Percentiles rank a stretch among this genome's conserved stretches.
Evolutionary conservation across 2,113 vertebrate species (phyloP).

Genomic region (Scortum barcoo): DNA sequence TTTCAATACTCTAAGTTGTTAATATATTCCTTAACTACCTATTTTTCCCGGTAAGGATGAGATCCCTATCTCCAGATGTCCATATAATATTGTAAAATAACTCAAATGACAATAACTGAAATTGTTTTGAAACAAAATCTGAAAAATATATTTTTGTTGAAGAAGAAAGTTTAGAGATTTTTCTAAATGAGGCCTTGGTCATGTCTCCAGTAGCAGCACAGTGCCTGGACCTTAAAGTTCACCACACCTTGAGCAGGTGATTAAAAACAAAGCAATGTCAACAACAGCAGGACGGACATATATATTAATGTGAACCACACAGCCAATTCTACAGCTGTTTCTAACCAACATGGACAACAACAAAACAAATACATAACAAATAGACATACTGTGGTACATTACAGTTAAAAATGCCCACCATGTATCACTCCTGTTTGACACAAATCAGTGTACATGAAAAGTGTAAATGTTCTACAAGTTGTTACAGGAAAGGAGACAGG

Average conservation of each 20-base stretch:
- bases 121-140: neutral
- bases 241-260: neutral
- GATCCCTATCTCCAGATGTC: neutral
- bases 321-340: neutral
- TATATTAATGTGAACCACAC: neutral
- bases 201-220: neutral
- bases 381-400: too few relatives aligned
- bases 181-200: neutral
- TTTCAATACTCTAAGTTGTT: neutral
- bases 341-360: neutral
- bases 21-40: neutral
- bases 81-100: neutral
- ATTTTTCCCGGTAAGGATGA: neutral
- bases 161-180: neutral
- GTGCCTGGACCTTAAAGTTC: neutral
- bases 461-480: slow-evolving; percentile 7
- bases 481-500: neutral
- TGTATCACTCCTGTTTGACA: neutral
- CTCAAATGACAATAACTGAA: neutral
- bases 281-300: too few relatives aligned
- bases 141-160: neutral
- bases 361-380: too few relatives aligned
- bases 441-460: neutral
- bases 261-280: neutral
- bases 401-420: neutral